phyloP scores from a whole-genome alignment of 1,140 invertebrate genomes.

The Drosophila subpulchrella region DNA sequence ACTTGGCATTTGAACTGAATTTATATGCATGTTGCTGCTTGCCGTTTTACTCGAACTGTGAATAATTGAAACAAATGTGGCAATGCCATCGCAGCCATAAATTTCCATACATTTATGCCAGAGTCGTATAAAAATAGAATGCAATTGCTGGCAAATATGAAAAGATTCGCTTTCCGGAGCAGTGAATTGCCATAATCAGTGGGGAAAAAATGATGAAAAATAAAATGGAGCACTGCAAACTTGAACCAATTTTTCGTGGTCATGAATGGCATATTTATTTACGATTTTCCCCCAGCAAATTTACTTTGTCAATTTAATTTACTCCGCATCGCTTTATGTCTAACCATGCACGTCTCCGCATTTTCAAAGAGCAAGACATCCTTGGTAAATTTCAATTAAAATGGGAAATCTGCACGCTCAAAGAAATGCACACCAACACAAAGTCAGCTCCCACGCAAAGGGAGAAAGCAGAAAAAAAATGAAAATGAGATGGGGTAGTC shows the following conservation, averaged over 20 bases:
- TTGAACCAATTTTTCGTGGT: constrained; percentile 3
- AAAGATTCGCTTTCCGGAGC: constrained; percentile 21
- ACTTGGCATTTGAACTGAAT: constrained; percentile 30
- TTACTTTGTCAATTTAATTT: constrained; percentile 42
- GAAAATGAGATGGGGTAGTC: neutral
- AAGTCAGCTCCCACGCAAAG: constrained; percentile 2
- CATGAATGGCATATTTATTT: constrained; percentile 23
- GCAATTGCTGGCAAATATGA: constrained; percentile 27
- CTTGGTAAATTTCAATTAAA: constrained; percentile 67
- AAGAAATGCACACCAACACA: constrained; percentile 54
- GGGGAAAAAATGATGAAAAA: neutral
- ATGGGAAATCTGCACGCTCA: constrained; percentile 67
- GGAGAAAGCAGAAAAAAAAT: neutral
- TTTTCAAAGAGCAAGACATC: constrained; percentile 35
- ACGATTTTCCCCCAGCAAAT: constrained; percentile 7
- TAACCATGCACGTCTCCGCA: constrained; percentile 34
- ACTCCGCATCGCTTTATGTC: constrained; percentile 14
- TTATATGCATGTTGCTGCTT: constrained; percentile 46
- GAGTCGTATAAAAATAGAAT: constrained; percentile 20
- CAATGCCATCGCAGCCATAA: constrained; percentile 28
- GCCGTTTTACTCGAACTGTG: constrained; percentile 37
- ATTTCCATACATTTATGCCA: constrained; percentile 45
- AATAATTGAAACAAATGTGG: constrained; percentile 70
- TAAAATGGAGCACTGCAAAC: neutral
- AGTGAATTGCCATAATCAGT: constrained; percentile 12